These are phyloP conservation scores for Oxytorus armatus DNA, from an alignment of 2,888 invertebrate genomes.

Conservation along the genomic window DNA sequence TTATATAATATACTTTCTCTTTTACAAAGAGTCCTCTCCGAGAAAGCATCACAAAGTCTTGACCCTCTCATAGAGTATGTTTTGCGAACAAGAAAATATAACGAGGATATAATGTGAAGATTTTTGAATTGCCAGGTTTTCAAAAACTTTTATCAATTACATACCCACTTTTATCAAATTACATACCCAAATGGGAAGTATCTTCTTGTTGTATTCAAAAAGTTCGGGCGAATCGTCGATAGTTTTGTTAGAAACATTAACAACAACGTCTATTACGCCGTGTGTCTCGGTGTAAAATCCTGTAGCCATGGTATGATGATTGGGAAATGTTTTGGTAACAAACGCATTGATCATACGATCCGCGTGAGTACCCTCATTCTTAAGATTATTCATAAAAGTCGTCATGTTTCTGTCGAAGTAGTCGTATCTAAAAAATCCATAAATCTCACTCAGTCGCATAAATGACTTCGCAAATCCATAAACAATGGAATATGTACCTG, in stretches of 20 bases:
- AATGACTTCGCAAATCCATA: background rate
- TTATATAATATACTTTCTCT: too few species aligned
- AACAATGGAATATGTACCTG: conserved; percentile 73
- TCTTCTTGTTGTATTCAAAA: conserved; percentile 86
- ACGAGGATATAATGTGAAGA: too few species aligned
- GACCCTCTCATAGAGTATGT: too few species aligned
- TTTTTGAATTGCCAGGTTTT: too few species aligned
- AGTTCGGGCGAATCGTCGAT: conserved; percentile 81
- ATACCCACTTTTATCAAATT: too few species aligned
- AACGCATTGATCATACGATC: conserved; percentile 88
- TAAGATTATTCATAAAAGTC: conserved; percentile 86
- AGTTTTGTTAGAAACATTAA: conserved; percentile 85
- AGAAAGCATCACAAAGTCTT: too few species aligned
- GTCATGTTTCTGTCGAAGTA: conserved; percentile 87
- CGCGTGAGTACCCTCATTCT: conserved; percentile 86
- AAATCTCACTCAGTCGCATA: background rate
- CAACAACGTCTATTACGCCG: conserved; percentile 88
- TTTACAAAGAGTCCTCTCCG: too few species aligned
- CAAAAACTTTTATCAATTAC: too few species aligned
- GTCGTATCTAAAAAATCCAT: conserved; percentile 85
- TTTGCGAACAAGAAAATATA: too few species aligned
- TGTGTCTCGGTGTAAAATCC: conserved; percentile 89
- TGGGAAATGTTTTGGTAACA: conserved; percentile 90
- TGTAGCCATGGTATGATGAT: conserved; percentile 90
- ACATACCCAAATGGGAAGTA: conserved; percentile 87